Conservation (phyloP, 2,888 invertebrate species). For the Aleiodes leptofemur region DNA sequence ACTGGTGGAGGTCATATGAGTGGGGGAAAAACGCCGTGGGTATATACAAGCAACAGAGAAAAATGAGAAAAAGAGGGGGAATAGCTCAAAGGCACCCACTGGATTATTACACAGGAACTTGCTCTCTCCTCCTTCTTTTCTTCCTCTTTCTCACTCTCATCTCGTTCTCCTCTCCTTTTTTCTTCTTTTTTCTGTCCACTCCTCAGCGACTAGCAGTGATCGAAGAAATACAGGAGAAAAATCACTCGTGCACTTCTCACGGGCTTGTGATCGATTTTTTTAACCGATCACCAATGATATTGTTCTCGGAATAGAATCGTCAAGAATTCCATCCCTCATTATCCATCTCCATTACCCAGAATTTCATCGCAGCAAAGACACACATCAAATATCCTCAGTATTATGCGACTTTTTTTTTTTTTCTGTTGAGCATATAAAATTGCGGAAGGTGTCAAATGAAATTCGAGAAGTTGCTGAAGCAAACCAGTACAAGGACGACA, state of each 20-base stretch:
- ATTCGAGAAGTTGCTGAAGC: conserved; percentile 5
- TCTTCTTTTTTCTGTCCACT: conserved; percentile 25
- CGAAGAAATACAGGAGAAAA: background rate
- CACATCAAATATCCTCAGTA: background rate
- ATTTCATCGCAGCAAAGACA: background rate
- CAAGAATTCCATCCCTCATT: background rate
- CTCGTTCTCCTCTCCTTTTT: background rate
- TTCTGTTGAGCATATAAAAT: background rate
- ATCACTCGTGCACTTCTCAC: conserved; percentile 14
- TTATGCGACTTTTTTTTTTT: background rate
- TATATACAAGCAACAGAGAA: conserved; percentile 6
- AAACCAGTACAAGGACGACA: conserved; percentile 25
- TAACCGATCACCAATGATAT: conserved; percentile 15
- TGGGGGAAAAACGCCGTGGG: conserved; percentile 30
- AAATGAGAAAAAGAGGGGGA: conserved; percentile 3
- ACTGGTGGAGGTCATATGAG: conserved; percentile 38
- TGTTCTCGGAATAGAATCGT: conserved; percentile 27
- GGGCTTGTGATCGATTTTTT: conserved; percentile 36
- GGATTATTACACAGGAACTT: conserved; percentile 45
- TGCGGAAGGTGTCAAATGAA: background rate
- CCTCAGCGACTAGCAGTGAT: conserved; percentile 8
- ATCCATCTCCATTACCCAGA: background rate
- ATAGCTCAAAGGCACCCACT: conserved; percentile 29
- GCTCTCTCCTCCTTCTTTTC: conserved; percentile 15
- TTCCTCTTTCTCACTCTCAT: conserved; percentile 4